These are phyloP conservation scores for Chironomus tepperi DNA, from an alignment of 1,140 invertebrate species.

Conservation along the genomic window DNA sequence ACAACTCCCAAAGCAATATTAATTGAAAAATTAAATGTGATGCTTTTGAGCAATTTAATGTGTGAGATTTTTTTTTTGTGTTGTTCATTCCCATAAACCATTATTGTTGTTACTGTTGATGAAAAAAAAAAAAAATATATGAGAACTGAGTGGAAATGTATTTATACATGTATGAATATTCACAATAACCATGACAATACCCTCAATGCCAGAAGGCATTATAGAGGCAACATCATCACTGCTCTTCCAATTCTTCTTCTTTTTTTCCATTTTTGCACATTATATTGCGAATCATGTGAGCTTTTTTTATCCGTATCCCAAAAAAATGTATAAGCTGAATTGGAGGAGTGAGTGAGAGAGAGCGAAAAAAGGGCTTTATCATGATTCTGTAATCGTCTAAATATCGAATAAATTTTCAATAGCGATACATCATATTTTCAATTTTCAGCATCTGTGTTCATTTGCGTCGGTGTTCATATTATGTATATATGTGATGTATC, in stretches of 20 bases:
- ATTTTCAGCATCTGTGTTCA: conserved; percentile 12
- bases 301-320: not conserved
- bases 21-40: conserved; percentile 6
- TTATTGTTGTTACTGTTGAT: too few species aligned
- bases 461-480: not conserved
- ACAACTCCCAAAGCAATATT: not conserved
- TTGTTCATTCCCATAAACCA: too few species aligned
- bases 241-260: too few species aligned
- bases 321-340: too few species aligned
- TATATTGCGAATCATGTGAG: not conserved
- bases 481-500: too few species aligned
- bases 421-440: conserved; percentile 13
- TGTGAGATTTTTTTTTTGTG: too few species aligned
- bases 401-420: conserved; percentile 15
- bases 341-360: too few species aligned
- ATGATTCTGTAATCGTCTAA: conserved; percentile 2
- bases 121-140: too few species aligned
- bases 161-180: not conserved
- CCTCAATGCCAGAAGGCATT: not conserved
- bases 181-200: conserved; percentile 7
- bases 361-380: conserved; percentile 1
- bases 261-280: not conserved
- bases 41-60: too few species aligned
- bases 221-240: too few species aligned
- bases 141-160: not conserved